phyloP scores from a whole-genome alignment of 2,797 vertebrate genomes.

The Halcyon smyrnensis region DNA sequence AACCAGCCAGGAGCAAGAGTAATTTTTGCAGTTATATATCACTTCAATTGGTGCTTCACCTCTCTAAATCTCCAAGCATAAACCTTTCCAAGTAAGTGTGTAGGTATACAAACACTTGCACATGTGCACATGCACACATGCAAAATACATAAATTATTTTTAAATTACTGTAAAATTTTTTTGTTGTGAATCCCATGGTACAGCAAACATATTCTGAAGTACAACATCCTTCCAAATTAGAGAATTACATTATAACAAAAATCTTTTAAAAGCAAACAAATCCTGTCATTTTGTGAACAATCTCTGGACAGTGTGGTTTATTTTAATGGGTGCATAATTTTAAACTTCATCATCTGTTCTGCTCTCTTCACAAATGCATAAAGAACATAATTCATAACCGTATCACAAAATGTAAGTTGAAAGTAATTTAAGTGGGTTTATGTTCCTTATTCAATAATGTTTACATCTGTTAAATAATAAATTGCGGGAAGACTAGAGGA shows the following conservation, averaged over 20 bases:
- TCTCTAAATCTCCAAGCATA: neutral
- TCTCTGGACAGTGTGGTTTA: neutral
- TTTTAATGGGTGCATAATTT: slow-evolving; percentile 10
- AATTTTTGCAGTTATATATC: neutral
- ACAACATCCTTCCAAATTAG: neutral
- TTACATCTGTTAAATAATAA: neutral
- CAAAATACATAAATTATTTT: neutral
- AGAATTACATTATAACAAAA: neutral
- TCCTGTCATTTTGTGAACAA: neutral
- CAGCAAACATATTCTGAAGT: neutral
- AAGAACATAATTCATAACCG: slow-evolving; percentile 13
- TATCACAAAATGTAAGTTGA: slow-evolving; percentile 14
- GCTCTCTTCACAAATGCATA: slow-evolving; percentile 2
- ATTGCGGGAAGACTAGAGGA: neutral
- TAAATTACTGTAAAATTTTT: neutral
- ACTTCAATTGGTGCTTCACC: slow-evolving; percentile 3
- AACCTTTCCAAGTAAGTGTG: neutral
- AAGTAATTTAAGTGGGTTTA: slow-evolving; percentile 22
- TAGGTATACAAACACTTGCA: neutral
- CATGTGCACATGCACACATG: neutral
- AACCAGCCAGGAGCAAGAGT: slow-evolving; percentile 8
- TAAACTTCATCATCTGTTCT: slow-evolving; percentile 32
- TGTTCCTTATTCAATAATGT: slow-evolving; percentile 19
- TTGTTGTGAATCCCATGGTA: neutral
- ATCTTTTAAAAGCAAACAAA: neutral